Evolutionary conservation across 2,113 vertebrate species (phyloP).

Genomic region (Phalacrocorax carbo): DNA sequence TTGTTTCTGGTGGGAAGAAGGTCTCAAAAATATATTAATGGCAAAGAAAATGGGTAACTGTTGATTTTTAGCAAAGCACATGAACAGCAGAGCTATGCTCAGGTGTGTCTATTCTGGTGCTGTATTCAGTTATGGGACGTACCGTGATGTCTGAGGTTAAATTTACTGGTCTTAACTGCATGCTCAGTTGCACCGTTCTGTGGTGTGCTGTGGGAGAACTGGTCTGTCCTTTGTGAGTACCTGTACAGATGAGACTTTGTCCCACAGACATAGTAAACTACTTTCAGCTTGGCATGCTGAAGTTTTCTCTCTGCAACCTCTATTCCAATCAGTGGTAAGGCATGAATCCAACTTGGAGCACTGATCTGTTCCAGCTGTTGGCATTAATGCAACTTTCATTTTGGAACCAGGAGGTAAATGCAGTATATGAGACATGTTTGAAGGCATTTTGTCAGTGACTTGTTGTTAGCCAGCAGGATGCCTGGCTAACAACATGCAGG

Average conservation of each 20-base stretch:
- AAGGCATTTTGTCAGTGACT: constrained; percentile 25
- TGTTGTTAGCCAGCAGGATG: not conserved
- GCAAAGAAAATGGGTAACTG: not conserved
- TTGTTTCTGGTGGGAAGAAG: not conserved
- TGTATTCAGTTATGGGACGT: not conserved
- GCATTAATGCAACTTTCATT: constrained; percentile 31
- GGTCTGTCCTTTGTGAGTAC: constrained; percentile 12
- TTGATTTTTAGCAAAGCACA: not conserved
- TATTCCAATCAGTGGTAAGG: constrained; percentile 12
- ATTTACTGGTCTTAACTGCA: not conserved
- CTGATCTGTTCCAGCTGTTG: constrained; percentile 61
- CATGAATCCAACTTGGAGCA: constrained; percentile 21
- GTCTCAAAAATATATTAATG: not conserved
- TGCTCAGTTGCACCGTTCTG: not conserved
- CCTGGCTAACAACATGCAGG: not conserved
- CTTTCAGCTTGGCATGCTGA: constrained; percentile 29
- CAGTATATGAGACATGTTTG: not conserved
- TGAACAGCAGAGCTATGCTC: not conserved
- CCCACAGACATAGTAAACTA: constrained; percentile 22
- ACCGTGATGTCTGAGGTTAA: not conserved
- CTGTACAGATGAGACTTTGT: constrained; percentile 52
- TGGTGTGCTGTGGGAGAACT: not conserved
- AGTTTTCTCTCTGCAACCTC: not conserved
- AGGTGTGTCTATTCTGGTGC: not conserved
- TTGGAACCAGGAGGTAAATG: constrained; percentile 30